A percentile compares a stretch with the other conserved stretches of the same genome.
phyloP scores from a whole-genome alignment of 2,797 vertebrate genomes.

The Neosilurus mollespiculum region DNA sequence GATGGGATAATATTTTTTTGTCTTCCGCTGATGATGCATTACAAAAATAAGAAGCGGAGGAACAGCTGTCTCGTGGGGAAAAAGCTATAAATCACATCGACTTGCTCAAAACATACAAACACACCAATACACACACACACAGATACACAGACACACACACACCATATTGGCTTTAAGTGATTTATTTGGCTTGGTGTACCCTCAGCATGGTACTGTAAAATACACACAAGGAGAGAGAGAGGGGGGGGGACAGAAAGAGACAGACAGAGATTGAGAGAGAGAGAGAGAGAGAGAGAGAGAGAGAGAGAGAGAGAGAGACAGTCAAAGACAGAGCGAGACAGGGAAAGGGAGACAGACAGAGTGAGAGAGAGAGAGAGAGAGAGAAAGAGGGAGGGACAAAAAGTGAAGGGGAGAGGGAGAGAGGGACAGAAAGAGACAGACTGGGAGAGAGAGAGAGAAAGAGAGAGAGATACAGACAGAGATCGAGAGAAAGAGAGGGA shows the following conservation, averaged over 20 bases:
- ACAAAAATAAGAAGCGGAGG: slow-evolving; percentile 77
- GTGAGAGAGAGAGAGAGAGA: not conserved
- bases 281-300: too few relatives aligned
- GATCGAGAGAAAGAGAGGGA: too few relatives aligned
- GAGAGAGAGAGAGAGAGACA: too few relatives aligned
- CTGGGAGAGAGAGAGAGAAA: slow-evolving; percentile 53
- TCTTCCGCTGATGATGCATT: slow-evolving; percentile 77
- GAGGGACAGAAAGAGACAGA: slow-evolving; percentile 56
- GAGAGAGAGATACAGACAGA: slow-evolving; percentile 37
- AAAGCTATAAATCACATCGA: slow-evolving; percentile 74
- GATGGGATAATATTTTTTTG: slow-evolving; percentile 74
- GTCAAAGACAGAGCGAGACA: too few relatives aligned
- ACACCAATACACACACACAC: slow-evolving; percentile 51
- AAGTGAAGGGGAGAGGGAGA: slow-evolving; percentile 42
- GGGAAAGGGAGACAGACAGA: slow-evolving; percentile 8
- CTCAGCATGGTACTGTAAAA: slow-evolving; percentile 42
- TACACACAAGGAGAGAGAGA: slow-evolving; percentile 57
- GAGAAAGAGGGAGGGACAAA: slow-evolving; percentile 43
- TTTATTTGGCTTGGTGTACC: slow-evolving; percentile 67
- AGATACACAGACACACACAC: slow-evolving; percentile 39
- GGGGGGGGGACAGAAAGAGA: too few relatives aligned
- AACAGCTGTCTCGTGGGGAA: slow-evolving; percentile 75
- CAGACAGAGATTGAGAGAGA: too few relatives aligned
- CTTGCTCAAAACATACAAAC: slow-evolving; percentile 22
- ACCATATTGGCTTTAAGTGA: slow-evolving; percentile 52